A percentile compares a stretch with the other conserved stretches of the same genome.
Evolutionary conservation across 2,797 vertebrate species (phyloP).

Genomic region (Pygocentrus nattereri): DNA sequence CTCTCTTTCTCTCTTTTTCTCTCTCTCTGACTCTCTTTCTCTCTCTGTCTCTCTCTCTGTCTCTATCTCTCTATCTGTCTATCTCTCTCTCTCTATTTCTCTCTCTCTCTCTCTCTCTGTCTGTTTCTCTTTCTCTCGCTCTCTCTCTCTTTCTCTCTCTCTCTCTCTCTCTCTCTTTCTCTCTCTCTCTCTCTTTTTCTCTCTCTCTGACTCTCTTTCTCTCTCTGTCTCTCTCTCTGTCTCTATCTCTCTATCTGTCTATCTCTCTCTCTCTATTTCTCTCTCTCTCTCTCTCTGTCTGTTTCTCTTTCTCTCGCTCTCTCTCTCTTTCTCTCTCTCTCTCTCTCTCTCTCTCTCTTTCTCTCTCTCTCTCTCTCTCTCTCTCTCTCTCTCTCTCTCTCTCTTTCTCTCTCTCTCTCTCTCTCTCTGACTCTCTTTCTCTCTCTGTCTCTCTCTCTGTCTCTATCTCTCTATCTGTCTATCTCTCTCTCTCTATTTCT

Average conservation of each 20-base stretch:
- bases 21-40: neutral
- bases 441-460: neutral
- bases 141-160: neutral
- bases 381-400: neutral
- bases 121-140: neutral
- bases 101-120: neutral
- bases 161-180: neutral
- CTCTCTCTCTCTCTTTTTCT: neutral
- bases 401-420: neutral
- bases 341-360: neutral
- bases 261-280: slow-evolving; percentile 3
- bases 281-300: too few species aligned
- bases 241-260: neutral
- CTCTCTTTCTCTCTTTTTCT: neutral
- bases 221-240: neutral
- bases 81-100: neutral
- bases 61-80: too few species aligned
- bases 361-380: neutral
- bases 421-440: neutral
- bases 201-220: neutral
- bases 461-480: neutral
- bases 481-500: slow-evolving; percentile 4
- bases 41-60: neutral
- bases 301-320: neutral
- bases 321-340: neutral